Base-by-base conservation (phyloP, 2,113 vertebrate species). In the Callocephalon fimbriatum region DNA sequence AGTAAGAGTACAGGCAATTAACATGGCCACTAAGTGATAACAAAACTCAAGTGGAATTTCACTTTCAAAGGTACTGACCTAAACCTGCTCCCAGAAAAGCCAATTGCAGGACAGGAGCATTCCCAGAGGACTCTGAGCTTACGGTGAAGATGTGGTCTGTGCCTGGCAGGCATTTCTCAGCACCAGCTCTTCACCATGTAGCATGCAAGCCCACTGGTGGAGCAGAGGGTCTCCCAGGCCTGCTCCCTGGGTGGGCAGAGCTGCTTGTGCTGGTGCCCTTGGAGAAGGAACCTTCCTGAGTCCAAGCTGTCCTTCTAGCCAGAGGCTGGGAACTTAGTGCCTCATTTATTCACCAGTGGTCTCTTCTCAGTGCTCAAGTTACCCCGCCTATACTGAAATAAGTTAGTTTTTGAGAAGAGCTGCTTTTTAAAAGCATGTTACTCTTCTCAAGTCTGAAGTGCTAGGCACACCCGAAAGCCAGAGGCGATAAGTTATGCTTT, bases 31-130 rank as follows among this genome's bases (percentile, higher is more conserved):
- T n/a, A 14, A 1, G 2, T 17, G 47, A 14, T n/a, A 53, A 17
- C 12, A 83, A 76, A 92, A 61, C 40, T 42, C 48, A 68, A 35
- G 16, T n/a, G 31, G 58, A 51, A 32, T 75, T 82, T 79, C 61
- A 6, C 9, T 61, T 40, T 90, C 10, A n/a, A 4, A 88, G 9
- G 45, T 62, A 44, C 26, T 86, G 66, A 63, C 45, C n/a, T 90
- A 79, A 53, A 31, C 32, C 77, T 42, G 14, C 74, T 88, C 37
- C 53, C 45, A 40, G 29, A 51, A 82, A 76, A 90, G 37, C 20
- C 0, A 0, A 5, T 3, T 73, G 51, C 2, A 7, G 44, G 38
- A 62, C 66, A 79, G 62, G 23, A 76, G 17, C 2, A 0, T 68
- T 82, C 32, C 26, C 63, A 76, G 84, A 83, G 35, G 62, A 61